Conservation (phyloP, 2,113 vertebrate species). For the Myotis brandtii region DNA sequence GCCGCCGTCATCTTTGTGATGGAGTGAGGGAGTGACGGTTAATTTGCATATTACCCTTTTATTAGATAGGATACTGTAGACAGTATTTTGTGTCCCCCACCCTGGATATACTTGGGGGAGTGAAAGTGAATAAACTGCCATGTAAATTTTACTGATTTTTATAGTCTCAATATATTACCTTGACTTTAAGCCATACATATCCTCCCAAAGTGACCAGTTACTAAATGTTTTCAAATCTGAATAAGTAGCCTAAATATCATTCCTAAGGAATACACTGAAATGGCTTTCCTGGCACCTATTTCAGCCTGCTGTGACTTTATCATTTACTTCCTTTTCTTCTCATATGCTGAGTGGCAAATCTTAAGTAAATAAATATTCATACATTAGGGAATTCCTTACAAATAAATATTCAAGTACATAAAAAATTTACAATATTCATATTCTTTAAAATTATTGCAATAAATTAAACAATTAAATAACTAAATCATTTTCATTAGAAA, state of each 20-base stretch:
- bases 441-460: conserved; percentile 33
- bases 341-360: neutral
- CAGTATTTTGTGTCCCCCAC: neutral
- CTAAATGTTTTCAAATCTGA: conserved; percentile 30
- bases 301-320: neutral
- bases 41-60: too few relatives aligned
- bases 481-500: conserved; percentile 36
- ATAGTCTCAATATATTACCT: neutral
- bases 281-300: neutral
- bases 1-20: too few relatives aligned
- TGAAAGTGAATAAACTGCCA: neutral
- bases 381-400: neutral
- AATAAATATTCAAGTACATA: conserved; percentile 4
- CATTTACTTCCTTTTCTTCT: conserved; percentile 37
- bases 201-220: neutral
- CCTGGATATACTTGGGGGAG: neutral
- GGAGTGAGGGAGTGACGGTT: too few relatives aligned
- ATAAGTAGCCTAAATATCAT: conserved; percentile 45
- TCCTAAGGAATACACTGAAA: neutral
- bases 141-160: conserved; percentile 17
- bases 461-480: neutral
- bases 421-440: conserved; percentile 35
- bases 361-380: conserved; percentile 17
- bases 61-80: neutral
- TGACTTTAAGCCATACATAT: neutral